A percentile compares a stretch with the other conserved stretches of the same genome.
Evolutionary conservation across 2,797 vertebrate genomes (phyloP).

Genomic region (Sternotherus odoratus): DNA sequence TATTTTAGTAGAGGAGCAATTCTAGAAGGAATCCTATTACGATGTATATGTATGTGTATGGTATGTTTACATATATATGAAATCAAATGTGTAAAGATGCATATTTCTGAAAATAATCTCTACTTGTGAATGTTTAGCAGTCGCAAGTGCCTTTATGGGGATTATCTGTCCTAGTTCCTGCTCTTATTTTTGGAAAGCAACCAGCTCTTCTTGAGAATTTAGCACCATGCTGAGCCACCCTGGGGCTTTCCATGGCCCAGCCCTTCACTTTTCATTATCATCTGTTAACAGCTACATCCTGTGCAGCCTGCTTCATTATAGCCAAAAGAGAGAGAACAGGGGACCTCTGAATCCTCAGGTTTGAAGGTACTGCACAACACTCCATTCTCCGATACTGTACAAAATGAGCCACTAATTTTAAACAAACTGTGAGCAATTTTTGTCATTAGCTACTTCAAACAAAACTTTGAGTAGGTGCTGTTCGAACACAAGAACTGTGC

Average conservation of each 20-base stretch:
- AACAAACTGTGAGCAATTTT: background rate
- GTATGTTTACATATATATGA: background rate
- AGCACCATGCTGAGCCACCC: slow-evolving; percentile 68
- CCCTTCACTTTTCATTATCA: slow-evolving; percentile 78
- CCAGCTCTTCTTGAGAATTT: slow-evolving; percentile 77
- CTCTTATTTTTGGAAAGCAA: slow-evolving; percentile 76
- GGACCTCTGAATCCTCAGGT: slow-evolving; percentile 58
- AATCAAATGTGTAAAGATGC: slow-evolving; percentile 31
- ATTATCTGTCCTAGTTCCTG: slow-evolving; percentile 78
- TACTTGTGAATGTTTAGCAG: slow-evolving; percentile 50
- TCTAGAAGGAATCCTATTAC: background rate
- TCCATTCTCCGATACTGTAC: background rate
- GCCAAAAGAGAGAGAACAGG: slow-evolving; percentile 40
- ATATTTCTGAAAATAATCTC: slow-evolving; percentile 44
- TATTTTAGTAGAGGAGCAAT: background rate
- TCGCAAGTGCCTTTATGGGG: slow-evolving; percentile 68
- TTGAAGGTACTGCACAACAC: background rate
- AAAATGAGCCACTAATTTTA: slow-evolving; percentile 10
- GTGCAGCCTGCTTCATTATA: slow-evolving; percentile 68
- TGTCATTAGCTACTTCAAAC: background rate
- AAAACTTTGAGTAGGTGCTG: background rate
- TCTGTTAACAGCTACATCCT: slow-evolving; percentile 76
- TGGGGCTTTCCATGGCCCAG: slow-evolving; percentile 74
- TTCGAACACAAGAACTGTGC: slow-evolving; percentile 7
- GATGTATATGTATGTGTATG: slow-evolving; percentile 2